Evolutionary conservation across 2,113 vertebrate species (phyloP).

Genomic region (Neogale vison): DNA sequence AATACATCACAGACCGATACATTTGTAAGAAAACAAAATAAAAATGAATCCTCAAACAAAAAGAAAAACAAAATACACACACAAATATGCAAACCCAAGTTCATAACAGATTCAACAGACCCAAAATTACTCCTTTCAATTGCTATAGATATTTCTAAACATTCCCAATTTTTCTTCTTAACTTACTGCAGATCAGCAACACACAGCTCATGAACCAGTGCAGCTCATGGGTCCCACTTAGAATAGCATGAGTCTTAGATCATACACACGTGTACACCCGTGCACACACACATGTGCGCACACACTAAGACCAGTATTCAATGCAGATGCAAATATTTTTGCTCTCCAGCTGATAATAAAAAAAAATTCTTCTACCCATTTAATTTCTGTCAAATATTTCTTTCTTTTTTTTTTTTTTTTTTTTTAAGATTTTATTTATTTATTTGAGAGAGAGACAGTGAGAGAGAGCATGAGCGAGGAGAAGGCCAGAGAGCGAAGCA

Average conservation of each 20-base stretch:
- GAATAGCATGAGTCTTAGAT: neutral
- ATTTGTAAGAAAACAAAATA: neutral
- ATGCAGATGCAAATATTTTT: neutral
- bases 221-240: neutral
- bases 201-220: neutral
- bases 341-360: neutral
- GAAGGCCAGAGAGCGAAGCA: no score
- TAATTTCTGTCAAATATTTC: slow-evolving; percentile 14
- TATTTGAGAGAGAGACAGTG: no score
- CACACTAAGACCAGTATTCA: neutral
- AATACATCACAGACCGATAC: neutral
- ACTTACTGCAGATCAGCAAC: neutral
- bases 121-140: neutral
- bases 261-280: neutral
- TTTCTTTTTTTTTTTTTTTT: no score
- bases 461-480: no score
- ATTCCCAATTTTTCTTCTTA: neutral
- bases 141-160: neutral
- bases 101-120: neutral
- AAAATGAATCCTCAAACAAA: slow-evolving; percentile 9
- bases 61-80: neutral
- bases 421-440: no score
- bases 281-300: neutral
- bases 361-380: neutral
- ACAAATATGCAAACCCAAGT: neutral